A percentile compares a stretch with the other conserved stretches of the same genome.
Evolutionary conservation across 2,797 vertebrate species (phyloP).

Genomic region (Danio kyathit): DNA sequence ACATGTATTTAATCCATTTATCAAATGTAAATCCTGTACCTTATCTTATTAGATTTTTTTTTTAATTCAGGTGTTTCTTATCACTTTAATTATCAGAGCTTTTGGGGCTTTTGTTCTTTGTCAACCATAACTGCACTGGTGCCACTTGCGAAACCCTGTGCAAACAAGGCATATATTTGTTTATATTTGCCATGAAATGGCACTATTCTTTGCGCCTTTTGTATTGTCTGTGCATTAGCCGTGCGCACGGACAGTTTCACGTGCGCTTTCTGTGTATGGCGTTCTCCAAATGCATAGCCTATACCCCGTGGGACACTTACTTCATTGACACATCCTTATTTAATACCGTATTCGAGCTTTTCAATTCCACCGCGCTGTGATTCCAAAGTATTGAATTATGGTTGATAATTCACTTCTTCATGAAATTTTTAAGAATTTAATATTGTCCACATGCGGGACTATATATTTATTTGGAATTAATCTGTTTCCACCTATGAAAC

Average conservation of each 20-base stretch:
- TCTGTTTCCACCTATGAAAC: neutral
- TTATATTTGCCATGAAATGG: conserved; percentile 46
- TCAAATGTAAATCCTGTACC: neutral
- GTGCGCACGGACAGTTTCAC: neutral
- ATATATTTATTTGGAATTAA: neutral
- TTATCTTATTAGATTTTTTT: neutral
- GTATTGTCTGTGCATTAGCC: neutral
- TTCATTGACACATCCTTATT: conserved; percentile 28
- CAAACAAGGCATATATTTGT: too few species aligned
- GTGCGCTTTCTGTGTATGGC: neutral
- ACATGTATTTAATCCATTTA: neutral
- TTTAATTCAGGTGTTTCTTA: neutral
- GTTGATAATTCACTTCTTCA: neutral
- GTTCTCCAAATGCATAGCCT: conserved; percentile 1
- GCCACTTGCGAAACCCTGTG: neutral
- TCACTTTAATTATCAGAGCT: neutral
- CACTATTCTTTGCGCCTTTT: conserved; percentile 33
- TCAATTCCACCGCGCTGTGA: neutral
- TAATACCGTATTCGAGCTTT: conserved; percentile 35
- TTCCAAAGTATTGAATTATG: neutral
- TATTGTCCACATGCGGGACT: neutral
- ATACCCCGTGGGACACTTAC: neutral
- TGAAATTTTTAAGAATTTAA: neutral
- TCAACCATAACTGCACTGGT: neutral
- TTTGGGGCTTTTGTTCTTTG: neutral